Conservation (phyloP, 2,888 invertebrate genomes). For the Siphonodentalium dalli region DNA sequence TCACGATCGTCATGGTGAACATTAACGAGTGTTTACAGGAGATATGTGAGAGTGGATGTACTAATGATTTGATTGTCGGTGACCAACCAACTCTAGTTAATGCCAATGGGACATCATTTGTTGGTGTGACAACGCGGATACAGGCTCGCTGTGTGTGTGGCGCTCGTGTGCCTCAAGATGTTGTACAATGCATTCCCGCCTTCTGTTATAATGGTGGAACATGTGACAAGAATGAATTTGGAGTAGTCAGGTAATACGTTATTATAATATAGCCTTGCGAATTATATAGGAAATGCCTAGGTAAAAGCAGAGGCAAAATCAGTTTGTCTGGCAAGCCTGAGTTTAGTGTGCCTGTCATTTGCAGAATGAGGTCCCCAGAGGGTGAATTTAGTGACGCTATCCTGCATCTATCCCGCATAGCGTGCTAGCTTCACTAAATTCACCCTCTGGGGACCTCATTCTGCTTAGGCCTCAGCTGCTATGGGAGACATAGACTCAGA, state of each 20-base stretch:
- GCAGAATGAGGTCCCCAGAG: no score
- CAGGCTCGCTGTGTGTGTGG: slow-evolving; percentile 75
- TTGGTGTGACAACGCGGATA: slow-evolving; percentile 93
- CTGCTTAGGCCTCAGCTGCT: no score
- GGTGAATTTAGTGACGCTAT: no score
- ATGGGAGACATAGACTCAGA: no score
- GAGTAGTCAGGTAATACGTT: slow-evolving; percentile 41
- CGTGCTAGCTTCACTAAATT: no score
- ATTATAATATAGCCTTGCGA: not conserved
- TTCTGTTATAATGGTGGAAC: slow-evolving; percentile 93
- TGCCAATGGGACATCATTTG: slow-evolving; percentile 94
- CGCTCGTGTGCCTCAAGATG: slow-evolving; percentile 76
- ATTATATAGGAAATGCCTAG: no score
- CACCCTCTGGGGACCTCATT: no score
- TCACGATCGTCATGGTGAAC: slow-evolving; percentile 96
- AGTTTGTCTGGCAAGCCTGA: no score
- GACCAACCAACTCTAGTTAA: slow-evolving; percentile 78
- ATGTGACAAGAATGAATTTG: slow-evolving; percentile 72
- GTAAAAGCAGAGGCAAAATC: no score
- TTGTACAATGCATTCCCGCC: slow-evolving; percentile 76
- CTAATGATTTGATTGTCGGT: slow-evolving; percentile 79
- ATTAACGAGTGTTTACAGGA: slow-evolving; percentile 72
- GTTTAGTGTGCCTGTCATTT: no score
- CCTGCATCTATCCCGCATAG: no score
- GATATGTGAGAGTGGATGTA: slow-evolving; percentile 75